A percentile compares a stretch with the other conserved stretches of the same genome.
phyloP scores from a whole-genome alignment of 1,140 invertebrate species.

The Cheumatopsyche charites region DNA sequence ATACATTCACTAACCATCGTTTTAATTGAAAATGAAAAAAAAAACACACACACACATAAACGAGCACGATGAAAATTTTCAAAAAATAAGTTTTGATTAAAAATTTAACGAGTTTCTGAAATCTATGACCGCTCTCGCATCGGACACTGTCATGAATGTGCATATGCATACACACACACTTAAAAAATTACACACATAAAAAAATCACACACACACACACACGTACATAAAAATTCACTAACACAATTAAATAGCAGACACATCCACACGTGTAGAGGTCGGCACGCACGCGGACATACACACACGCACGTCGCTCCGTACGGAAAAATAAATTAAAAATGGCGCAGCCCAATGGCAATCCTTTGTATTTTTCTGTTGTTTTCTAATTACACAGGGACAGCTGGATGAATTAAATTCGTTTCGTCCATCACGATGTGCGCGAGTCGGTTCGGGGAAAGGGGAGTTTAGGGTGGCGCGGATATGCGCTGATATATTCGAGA shows the following conservation, averaged over 20 bases:
- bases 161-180: conserved; percentile 4
- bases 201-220: no score
- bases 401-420: conserved; percentile 49
- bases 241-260: no score
- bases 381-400: conserved; percentile 49
- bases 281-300: conserved; percentile 30
- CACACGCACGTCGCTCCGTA: conserved; percentile 33
- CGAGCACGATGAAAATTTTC: no score
- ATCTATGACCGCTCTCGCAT: no score
- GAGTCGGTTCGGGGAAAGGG: background rate
- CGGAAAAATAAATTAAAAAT: conserved; percentile 49
- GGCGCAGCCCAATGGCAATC: conserved; percentile 48
- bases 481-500: conserved; percentile 25
- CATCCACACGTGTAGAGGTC: background rate
- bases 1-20: no score
- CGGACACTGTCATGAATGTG: no score
- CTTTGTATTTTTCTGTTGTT: conserved; percentile 50
- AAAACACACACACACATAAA: no score
- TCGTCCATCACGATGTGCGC: conserved; percentile 45
- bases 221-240: no score
- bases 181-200: background rate
- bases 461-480: background rate
- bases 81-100: no score
- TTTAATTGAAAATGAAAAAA: no score
- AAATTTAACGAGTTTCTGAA: no score